Base-by-base conservation (phyloP, 2,797 vertebrate genomes). In the Spinibarbus caldwelli region DNA sequence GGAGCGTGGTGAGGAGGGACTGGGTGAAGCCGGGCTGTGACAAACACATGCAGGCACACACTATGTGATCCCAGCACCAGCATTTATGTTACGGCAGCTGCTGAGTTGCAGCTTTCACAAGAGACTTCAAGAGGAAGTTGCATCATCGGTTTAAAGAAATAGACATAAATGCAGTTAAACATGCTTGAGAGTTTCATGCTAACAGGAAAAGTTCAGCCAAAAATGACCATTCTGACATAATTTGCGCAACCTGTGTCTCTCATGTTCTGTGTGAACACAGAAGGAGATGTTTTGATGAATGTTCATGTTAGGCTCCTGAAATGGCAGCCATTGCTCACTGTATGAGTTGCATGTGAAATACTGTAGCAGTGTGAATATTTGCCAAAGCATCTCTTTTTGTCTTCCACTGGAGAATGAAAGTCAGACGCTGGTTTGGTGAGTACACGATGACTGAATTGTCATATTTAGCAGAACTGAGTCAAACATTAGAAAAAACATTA, bases 1-100 rank as follows among this genome's bases (percentile, higher is more conserved):
- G 87, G 98, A 99, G 26, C 97, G 96, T 59, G 97, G 97, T 45
- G 97, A 98, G 87, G 96, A 96, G 94, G 97, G 97, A 93, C 97
- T 98, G 90, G 97, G 96, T 92, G 97, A 97, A 86, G 94, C 93
- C 80, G 96, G 95, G 90, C 97, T 99, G 95, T 88, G 54, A 86
- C 70, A 72, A 26, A 72, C 70, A 72, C 36, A 43, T 23, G 87
- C 54, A 82, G 45, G 79, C 87, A 77, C 57, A 64, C 52, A 67
- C 70, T 64, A 64, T 31, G 62, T 64, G n/a, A 78, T 34, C 41
- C 19, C 54, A 62, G 29, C 49, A 73, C 68, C 68, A 29, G 31
- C 4, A 45, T 59, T 62, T 45, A 82, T n/a, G 9, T 43, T 31
- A 72, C 8, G n/a, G 17, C 21, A 62, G n/a, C 15, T 26, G 34